Evolutionary conservation across 2,113 vertebrate genomes (phyloP).

Genomic region (Hippolais icterina): DNA sequence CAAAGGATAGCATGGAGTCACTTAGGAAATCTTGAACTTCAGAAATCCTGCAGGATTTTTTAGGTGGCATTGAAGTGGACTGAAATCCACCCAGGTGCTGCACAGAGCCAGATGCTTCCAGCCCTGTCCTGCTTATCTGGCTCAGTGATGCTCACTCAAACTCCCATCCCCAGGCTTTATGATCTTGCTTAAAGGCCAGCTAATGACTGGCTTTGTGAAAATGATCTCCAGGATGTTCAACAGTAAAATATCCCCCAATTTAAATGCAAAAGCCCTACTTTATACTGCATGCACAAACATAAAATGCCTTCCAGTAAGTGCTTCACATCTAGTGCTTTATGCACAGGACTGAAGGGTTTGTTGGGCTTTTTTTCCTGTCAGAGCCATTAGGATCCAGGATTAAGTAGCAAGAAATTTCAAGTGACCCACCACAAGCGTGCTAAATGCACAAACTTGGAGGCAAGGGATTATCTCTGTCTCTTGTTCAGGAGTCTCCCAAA

Average conservation of each 20-base stretch:
- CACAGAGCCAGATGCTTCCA: neutral
- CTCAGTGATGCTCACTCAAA: neutral
- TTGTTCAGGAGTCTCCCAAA: slow-evolving; percentile 20
- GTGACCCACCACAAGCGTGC: neutral
- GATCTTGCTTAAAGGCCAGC: neutral
- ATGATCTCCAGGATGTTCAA: neutral
- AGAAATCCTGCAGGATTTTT: neutral
- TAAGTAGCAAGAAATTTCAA: neutral
- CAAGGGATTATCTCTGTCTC: slow-evolving; percentile 23
- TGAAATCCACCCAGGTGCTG: neutral
- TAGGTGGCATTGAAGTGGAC: neutral
- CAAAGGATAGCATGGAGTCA: neutral
- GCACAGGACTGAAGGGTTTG: neutral
- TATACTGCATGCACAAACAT: neutral
- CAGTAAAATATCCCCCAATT: neutral
- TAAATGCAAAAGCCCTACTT: neutral
- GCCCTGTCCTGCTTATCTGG: neutral
- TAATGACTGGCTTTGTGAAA: neutral
- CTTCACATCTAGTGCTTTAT: neutral
- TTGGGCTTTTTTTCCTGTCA: neutral
- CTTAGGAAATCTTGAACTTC: neutral
- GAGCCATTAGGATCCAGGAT: neutral
- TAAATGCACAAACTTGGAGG: neutral
- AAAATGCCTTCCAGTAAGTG: neutral
- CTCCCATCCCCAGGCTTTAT: neutral